Evolutionary conservation across 1,140 invertebrate genomes (phyloP), one percentile per base, ranked within the genome.

Genomic region (Lineus longissimus): DNA sequence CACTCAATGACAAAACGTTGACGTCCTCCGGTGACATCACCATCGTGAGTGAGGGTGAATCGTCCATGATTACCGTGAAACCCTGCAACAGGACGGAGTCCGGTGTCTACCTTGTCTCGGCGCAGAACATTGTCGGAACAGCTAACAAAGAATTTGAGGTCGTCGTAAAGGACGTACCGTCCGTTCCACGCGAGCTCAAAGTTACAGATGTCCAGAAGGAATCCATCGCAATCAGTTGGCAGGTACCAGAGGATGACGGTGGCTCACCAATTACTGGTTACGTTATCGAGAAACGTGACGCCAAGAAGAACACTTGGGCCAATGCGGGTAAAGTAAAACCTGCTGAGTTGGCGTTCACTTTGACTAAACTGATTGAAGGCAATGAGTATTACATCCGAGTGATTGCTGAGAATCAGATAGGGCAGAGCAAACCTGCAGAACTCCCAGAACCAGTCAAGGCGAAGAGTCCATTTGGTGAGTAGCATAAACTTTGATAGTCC

Each of bases 381-480:
- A 94, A 95, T 75, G 93, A 97, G 80, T 98, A 98, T 74, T 86
- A 95, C 71, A 98, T 98, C 86, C 86, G 95, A 66, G 89, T 98
- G 2, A 91, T 92, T 86, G 96, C 96, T 11, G 93, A 92, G 22
- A 99, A 99, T 82, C 94, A 97, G 55, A 97, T 97, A 73, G 96
- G 96, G 29, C 91, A 93, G 81, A 93, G 95, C 74, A 88, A 91
- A 60, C 90, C 94, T 7, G 93, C 77, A 91, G 93, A 86, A 22
- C 7, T 76, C 0, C 0, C 89, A 19, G 85, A 87, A 17, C 88
- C 93, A 17, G 89, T 94, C 6, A 83, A 91, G 29, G 93, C 93
- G 0, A 97, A 97, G 82, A 93, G 92, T 82, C 94, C 93, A 62
- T 97, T 93, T 81, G 92, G 94, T 97, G 67, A 73, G 77, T 69